Conservation (phyloP, 2,888 invertebrate genomes). For the Zhengitettix transpicula region DNA sequence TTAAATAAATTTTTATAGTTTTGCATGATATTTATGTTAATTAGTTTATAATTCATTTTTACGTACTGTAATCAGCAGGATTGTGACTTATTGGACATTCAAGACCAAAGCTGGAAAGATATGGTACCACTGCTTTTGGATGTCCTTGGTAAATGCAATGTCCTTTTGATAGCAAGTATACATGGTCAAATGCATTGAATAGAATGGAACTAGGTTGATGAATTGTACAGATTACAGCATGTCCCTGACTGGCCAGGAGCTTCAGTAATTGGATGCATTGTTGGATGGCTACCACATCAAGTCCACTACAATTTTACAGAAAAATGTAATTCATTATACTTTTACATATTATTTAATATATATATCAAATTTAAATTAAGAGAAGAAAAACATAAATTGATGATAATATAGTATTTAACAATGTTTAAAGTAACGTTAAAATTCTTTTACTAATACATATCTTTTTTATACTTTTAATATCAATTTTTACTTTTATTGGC, state of each 20-base stretch:
- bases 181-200: slow-evolving; percentile 55
- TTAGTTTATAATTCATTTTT: neutral
- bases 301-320: slow-evolving; percentile 33
- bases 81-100: slow-evolving; percentile 62
- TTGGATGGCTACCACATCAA: slow-evolving; percentile 57
- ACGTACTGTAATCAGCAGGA: slow-evolving; percentile 51
- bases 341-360: too few relatives aligned
- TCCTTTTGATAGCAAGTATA: slow-evolving; percentile 48
- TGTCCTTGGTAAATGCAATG: slow-evolving; percentile 51
- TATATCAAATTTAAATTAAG: too few relatives aligned
- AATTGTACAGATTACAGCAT: slow-evolving; percentile 63
- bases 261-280: slow-evolving; percentile 53
- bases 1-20: too few relatives aligned
- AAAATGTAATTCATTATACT: too few relatives aligned
- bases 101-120: slow-evolving; percentile 42
- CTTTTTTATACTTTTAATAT: too few relatives aligned
- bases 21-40: too few relatives aligned
- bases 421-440: too few relatives aligned
- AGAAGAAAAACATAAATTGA: too few relatives aligned
- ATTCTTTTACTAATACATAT: too few relatives aligned
- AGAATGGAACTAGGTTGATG: slow-evolving; percentile 66
- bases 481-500: too few relatives aligned
- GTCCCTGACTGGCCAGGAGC: slow-evolving; percentile 48
- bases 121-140: slow-evolving; percentile 49
- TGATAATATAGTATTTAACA: too few relatives aligned